Base-by-base conservation (phyloP, 2,797 vertebrate genomes). In the Esox masquinongy region DNA sequence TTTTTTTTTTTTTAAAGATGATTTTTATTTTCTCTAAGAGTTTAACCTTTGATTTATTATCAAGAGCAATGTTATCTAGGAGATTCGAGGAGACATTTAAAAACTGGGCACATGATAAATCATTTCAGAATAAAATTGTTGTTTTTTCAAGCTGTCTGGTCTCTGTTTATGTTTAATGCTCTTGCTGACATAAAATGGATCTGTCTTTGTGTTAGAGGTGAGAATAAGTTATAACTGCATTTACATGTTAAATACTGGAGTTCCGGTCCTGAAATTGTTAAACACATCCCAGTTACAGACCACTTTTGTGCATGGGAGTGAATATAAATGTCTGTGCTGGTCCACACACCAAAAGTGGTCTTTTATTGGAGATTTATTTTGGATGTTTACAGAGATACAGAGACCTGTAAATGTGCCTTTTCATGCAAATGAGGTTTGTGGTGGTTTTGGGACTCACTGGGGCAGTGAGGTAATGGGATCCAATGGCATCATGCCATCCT, bases 81-180 rank as follows among this genome's bases (percentile, higher is more conserved):
- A 90, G 81, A 86, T 87, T 85, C 81, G 83, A 86, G 76, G 77
- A 88, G 59, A 87, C 47, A 34, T 90, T 85, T 85, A 78, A 72
- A 86, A 47, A 85, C 82, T 24, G 78, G 83, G 87, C 88, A 92
- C 85, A 89, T 86, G 84, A 88, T 80, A 71, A 88, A 83, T 92
- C 91, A 92, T 94, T 92, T 93, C 88, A 89, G 86, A 93, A 93
- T 93, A 93, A 95, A 92, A 95, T 90, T 87, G 77, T 83, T 83
- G 74, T 88, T 93, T 89, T 88, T 92, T 89, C 87, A 90, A 90
- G 70, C 15, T 29, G 67, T 56, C 14, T 74, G 11, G 76, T 77
- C 68, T 87, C 51, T 87, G 24, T 87, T 72, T 75, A 31, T 85
- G 67, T 83, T 19, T 74, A 9, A 70, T 77, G 9, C 7, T 63